Conservation (phyloP, 2,113 vertebrate genomes). For the Trematomus loennbergii region DNA sequence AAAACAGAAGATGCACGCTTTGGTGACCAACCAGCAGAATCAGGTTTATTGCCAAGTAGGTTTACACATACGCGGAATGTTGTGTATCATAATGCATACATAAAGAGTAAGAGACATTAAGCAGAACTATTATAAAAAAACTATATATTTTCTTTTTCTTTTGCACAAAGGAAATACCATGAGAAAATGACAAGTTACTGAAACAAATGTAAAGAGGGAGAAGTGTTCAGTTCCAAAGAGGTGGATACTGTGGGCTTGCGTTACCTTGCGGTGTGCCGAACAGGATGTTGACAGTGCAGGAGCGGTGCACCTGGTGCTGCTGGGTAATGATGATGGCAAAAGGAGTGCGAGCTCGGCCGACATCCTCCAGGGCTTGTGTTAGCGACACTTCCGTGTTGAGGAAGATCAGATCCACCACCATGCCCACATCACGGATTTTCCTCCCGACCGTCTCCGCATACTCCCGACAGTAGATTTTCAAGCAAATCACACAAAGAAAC, state of each 20-base stretch:
- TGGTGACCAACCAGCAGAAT: too few species aligned
- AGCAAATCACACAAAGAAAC: conserved; percentile 1
- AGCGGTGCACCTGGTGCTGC: conserved; percentile 97
- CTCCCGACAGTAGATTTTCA: conserved; percentile 85
- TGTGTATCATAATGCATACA: too few species aligned
- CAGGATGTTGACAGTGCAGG: conserved; percentile 98
- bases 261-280: conserved; percentile 98
- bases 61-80: too few species aligned
- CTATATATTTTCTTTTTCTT: too few species aligned
- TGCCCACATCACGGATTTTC: conserved; percentile 95
- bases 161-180: too few species aligned
- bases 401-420: conserved; percentile 99
- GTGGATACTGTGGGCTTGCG: rapidly evolving
- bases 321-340: conserved; percentile 98
- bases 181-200: too few species aligned
- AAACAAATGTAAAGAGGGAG: too few species aligned
- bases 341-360: conserved; percentile 94
- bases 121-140: too few species aligned
- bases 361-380: conserved; percentile 95
- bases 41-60: too few species aligned
- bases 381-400: conserved; percentile 98
- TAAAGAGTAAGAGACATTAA: too few species aligned
- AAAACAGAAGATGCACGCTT: too few species aligned
- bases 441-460: conserved; percentile 98
- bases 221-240: not conserved